A percentile compares a stretch with the other conserved stretches of the same genome.
phyloP scores from a whole-genome alignment of 2,888 invertebrate species.

The Apotomis capreana region DNA sequence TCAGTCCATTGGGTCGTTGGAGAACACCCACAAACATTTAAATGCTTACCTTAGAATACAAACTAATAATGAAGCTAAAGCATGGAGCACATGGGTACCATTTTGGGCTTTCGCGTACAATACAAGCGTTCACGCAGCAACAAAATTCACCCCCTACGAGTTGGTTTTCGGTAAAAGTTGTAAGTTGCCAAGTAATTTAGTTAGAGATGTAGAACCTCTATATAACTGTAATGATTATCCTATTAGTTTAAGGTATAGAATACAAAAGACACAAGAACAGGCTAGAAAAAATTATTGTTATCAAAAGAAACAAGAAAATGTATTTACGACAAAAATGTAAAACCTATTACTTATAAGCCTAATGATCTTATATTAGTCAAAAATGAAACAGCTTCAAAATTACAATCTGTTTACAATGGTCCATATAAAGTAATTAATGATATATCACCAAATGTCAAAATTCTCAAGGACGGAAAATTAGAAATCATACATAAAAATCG shows the following conservation, averaged over 20 bases:
- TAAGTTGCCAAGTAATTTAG: slow-evolving; percentile 6
- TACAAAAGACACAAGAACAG: background rate
- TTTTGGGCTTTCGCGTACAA: slow-evolving; percentile 38
- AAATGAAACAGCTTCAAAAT: background rate
- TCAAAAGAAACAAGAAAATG: slow-evolving; percentile 7
- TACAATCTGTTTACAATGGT: background rate
- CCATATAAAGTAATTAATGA: background rate
- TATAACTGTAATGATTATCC: slow-evolving; percentile 1
- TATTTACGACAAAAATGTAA: background rate
- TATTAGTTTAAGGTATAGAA: background rate
- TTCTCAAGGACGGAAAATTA: background rate
- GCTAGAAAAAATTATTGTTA: slow-evolving; percentile 3
- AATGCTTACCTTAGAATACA: slow-evolving; percentile 42
- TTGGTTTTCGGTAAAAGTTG: slow-evolving; percentile 5
- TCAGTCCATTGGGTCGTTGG: slow-evolving; percentile 35
- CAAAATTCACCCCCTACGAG: slow-evolving; percentile 2
- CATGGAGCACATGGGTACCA: slow-evolving; percentile 45
- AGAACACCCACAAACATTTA: slow-evolving; percentile 38
- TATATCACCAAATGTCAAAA: background rate
- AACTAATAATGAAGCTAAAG: slow-evolving; percentile 36
- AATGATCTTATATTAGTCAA: background rate
- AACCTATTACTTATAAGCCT: background rate
- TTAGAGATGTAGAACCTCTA: background rate
- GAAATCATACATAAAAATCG: slow-evolving; percentile 1
- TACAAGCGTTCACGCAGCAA: background rate